Percentiles rank a stretch among this genome's conserved stretches.
Conservation (phyloP, 2,113 vertebrate genomes). For the Toxotes chatareus region DNA sequence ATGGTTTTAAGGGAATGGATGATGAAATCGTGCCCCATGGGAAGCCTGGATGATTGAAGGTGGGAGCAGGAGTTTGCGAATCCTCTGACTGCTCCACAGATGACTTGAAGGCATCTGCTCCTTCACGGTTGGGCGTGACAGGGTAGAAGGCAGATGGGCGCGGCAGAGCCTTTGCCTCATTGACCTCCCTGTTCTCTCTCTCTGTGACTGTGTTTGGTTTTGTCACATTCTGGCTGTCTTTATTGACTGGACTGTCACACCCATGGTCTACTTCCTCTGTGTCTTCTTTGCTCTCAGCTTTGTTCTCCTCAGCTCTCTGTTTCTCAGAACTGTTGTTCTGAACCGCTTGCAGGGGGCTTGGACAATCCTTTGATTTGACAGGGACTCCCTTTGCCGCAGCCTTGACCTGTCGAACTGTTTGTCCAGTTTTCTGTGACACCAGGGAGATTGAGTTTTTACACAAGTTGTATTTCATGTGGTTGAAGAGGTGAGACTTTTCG, state of each 20-base stretch:
- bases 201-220: slow-evolving; percentile 60
- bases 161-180: slow-evolving; percentile 43
- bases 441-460: slow-evolving; percentile 98
- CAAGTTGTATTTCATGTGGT: slow-evolving; percentile 98
- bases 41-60: slow-evolving; percentile 84
- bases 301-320: slow-evolving; percentile 19
- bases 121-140: slow-evolving; percentile 78
- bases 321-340: slow-evolving; percentile 73
- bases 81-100: slow-evolving; percentile 68
- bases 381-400: slow-evolving; percentile 28
- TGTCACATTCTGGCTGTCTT: slow-evolving; percentile 33
- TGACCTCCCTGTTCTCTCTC: slow-evolving; percentile 41
- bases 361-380: slow-evolving; percentile 51
- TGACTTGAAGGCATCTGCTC: slow-evolving; percentile 68
- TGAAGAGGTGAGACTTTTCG: slow-evolving; percentile 98
- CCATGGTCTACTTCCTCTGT: slow-evolving; percentile 61
- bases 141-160: slow-evolving; percentile 89
- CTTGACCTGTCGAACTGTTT: slow-evolving; percentile 79
- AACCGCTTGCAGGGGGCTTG: slow-evolving; percentile 16
- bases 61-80: slow-evolving; percentile 74
- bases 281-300: slow-evolving; percentile 38
- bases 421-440: slow-evolving; percentile 89
- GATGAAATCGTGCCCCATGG: slow-evolving; percentile 85
- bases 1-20: slow-evolving; percentile 83
- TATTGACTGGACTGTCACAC: slow-evolving; percentile 53